Percentiles rank a stretch among this genome's conserved stretches.
Conservation (phyloP, 2,113 vertebrate species). For the Gallinago undulata region DNA sequence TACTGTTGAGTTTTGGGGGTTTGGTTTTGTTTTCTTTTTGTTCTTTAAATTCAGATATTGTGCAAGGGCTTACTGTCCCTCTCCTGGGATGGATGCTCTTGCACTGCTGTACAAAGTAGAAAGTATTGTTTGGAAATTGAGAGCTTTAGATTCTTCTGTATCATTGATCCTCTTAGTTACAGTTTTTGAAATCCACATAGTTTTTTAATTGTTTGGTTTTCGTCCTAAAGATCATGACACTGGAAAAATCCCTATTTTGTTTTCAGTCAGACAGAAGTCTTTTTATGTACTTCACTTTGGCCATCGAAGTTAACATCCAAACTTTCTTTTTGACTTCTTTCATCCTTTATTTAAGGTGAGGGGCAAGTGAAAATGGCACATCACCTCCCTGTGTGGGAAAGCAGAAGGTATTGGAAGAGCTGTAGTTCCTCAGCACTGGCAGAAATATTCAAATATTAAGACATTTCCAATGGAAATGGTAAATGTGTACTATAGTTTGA, state of each 20-base stretch:
- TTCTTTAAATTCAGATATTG: not conserved
- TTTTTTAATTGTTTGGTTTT: not conserved
- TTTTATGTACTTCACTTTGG: not conserved
- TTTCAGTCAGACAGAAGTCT: not conserved
- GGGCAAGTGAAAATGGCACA: not conserved
- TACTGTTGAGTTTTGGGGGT: not conserved
- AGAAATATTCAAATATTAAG: not conserved
- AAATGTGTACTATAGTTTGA: not conserved
- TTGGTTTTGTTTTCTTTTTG: not conserved
- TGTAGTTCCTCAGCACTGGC: not conserved
- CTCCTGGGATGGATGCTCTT: not conserved
- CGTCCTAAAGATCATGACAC: not conserved
- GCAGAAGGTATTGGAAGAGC: not conserved
- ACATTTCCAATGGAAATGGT: not conserved
- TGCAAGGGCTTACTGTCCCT: not conserved
- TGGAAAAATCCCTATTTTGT: not conserved
- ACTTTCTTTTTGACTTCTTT: not conserved
- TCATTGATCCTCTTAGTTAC: not conserved
- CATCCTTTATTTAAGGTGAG: not conserved
- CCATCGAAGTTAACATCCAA: not conserved
- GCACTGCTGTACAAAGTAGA: not conserved
- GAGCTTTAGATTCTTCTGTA: not conserved
- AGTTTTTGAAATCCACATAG: not conserved
- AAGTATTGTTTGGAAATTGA: not conserved
- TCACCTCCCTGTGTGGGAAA: not conserved